Evolutionary conservation across 2,888 invertebrate genomes (phyloP), one percentile per base, ranked within the genome.

Genomic region (Tetragonisca angustula): DNA sequence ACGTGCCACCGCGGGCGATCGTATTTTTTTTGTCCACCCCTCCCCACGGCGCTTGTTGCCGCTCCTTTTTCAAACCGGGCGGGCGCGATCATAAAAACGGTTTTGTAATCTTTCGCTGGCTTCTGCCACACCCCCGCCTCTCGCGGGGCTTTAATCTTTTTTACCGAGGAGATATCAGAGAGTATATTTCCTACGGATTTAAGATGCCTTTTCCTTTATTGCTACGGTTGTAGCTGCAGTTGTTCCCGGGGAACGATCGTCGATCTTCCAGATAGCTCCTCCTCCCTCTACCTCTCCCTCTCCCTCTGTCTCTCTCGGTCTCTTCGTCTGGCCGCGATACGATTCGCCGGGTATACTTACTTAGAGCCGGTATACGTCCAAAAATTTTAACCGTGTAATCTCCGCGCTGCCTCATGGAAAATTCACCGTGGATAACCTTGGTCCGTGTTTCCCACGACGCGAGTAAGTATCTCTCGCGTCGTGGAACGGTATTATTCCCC

Each of bases 171-270:
- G 73, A 77, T 81, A 74, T 56, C 77, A 13, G 69, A 75, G 76
- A 78, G 85, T 82, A 64, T 75, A 67, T 77, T 82, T 64, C 36
- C 75, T 15, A 68, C 43, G 82, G 75, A 84, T 84, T 84, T 84
- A 84, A 84, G 75, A 50, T 75, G 84, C 64, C 81, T 70, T 74
- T 78, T 61, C 82, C 75, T 81, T 78, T 76, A 82, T 81, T 80
- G 74, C 80, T 43, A 69, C 69, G 64, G 52, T 62, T 62, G 27
- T 32, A 62, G 62, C 27, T 61, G 76, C 74, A 81, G 79, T 77
- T 72, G 79, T 83, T 81, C 69, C 70, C 76, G 81, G 74, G 71
- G 85, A 67, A 79, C 78, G 78, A 81, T 87, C 87, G 81, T 75
- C 71, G 81, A 81, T 84, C 85, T 77, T 83, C 74, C 69, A 21